These are phyloP conservation scores for human DNA, from an alignment of 2,113 vertebrate genomes.

Conservation along the genomic window DNA sequence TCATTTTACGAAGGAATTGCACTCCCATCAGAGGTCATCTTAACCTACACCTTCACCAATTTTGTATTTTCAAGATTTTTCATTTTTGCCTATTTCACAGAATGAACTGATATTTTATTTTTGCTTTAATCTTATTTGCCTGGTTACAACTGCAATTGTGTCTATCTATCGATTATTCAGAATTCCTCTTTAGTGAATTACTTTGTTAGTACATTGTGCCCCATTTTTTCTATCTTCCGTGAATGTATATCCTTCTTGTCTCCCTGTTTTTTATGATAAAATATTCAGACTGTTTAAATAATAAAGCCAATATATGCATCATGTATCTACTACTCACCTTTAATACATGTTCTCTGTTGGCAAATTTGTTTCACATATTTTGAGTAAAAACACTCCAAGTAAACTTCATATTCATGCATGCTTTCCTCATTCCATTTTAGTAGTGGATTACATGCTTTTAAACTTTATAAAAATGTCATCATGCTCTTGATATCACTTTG, in stretches of 20 bases:
- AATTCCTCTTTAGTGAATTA: neutral
- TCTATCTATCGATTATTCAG: neutral
- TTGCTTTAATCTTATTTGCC: neutral
- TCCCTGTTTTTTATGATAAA: neutral
- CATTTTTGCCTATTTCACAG: neutral
- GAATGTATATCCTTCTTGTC: neutral
- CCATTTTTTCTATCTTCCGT: neutral
- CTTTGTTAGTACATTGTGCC: neutral
- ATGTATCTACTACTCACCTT: neutral
- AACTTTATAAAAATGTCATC: neutral
- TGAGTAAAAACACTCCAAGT: neutral
- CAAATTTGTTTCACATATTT: neutral
- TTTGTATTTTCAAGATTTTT: neutral
- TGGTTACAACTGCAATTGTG: neutral
- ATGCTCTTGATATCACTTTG: neutral
- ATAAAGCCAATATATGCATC: neutral
- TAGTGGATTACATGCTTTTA: neutral
- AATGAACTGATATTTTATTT: neutral
- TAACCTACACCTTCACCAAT: neutral
- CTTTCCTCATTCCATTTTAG: neutral
- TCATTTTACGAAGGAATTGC: neutral
- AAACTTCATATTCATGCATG: neutral
- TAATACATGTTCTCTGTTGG: neutral
- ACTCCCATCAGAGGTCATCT: neutral
- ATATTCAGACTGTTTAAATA: neutral